Conservation (phyloP, 2,888 invertebrate species). For the Mythimna pallens region DNA sequence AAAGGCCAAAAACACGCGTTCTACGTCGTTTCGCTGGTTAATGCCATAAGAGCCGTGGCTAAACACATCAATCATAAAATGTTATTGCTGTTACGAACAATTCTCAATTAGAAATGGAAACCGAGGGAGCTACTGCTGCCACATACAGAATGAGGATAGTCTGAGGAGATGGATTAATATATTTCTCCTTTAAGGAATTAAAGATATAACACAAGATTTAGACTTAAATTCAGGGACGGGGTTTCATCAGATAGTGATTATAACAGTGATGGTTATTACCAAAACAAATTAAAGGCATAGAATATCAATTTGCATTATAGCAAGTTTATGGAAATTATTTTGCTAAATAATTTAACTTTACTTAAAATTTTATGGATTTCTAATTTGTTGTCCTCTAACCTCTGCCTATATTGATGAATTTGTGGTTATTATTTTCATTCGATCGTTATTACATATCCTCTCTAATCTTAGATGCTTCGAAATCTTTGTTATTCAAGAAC, state of each 20-base stretch:
- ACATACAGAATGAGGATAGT: constrained; percentile 25
- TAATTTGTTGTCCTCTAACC: constrained; percentile 1
- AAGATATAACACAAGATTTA: not conserved
- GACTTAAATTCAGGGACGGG: not conserved
- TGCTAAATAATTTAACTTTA: not conserved
- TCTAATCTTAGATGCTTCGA: constrained; percentile 18
- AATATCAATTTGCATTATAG: not conserved
- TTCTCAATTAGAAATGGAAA: constrained; percentile 75
- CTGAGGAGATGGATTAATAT: constrained; percentile 11
- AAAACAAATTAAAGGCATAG: not conserved
- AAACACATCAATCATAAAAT: constrained; percentile 84
- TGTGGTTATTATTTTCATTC: not conserved
- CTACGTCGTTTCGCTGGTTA: constrained; percentile 75
- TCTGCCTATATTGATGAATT: constrained; percentile 11
- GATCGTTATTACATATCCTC: constrained; percentile 4
- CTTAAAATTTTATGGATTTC: not conserved
- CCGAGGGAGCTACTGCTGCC: constrained; percentile 50
- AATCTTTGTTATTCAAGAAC: constrained; percentile 23
- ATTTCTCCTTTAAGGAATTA: not conserved
- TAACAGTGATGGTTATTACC: not conserved
- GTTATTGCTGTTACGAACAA: constrained; percentile 76
- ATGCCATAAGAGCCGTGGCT: constrained; percentile 73
- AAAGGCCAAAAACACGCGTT: constrained; percentile 75
- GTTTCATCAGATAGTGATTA: not conserved
- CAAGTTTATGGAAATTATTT: not conserved